Conservation (phyloP, 2,888 invertebrate species). For the Epistrophe eligans region DNA sequence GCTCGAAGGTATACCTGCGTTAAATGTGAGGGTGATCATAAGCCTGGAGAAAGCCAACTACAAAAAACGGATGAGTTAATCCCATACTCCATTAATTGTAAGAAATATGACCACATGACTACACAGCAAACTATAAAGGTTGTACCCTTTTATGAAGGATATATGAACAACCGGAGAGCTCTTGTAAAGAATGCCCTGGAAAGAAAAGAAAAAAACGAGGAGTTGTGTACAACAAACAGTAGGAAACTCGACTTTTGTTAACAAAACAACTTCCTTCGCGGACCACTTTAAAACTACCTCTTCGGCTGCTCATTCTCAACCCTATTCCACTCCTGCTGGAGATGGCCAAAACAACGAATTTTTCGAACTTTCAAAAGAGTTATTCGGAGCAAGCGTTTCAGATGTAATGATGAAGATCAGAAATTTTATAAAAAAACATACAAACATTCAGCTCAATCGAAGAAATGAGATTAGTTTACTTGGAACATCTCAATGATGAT, state of each 20-base stretch:
- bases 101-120: too few species aligned
- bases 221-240: background rate
- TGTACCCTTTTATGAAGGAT: background rate
- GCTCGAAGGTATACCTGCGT: background rate
- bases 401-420: background rate
- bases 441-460: background rate
- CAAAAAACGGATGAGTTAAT: background rate
- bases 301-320: background rate
- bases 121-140: background rate
- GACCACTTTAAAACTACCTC: background rate
- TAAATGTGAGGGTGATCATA: background rate
- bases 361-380: background rate
- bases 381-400: background rate
- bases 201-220: background rate
- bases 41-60: too few species aligned
- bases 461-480: background rate
- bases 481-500: conserved; percentile 6
- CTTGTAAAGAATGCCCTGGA: background rate
- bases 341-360: background rate
- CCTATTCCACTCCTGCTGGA: background rate
- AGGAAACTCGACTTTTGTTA: background rate
- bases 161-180: too few species aligned
- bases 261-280: background rate
- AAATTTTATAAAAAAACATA: background rate
- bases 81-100: background rate